These are phyloP conservation scores for Procavia capensis DNA, from an alignment of 2,113 vertebrate species.

Conservation along the genomic window DNA sequence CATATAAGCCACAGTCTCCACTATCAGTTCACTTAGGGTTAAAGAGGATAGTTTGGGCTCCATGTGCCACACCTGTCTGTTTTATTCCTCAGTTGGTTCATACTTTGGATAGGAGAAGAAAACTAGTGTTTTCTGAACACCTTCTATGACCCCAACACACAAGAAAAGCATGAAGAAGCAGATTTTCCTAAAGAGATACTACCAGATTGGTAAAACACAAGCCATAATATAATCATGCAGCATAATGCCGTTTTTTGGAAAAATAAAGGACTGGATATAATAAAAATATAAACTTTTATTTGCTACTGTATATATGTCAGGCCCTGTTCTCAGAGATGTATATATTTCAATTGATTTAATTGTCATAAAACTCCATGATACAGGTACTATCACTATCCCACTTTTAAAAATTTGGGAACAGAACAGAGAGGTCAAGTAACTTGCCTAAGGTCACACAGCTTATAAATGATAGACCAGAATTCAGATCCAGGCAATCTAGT, in stretches of 20 bases:
- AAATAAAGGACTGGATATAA: not conserved
- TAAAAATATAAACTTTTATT: slow-evolving; percentile 6
- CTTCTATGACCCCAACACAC: not conserved
- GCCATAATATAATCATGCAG: not conserved
- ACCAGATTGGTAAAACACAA: not conserved
- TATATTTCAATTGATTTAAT: not conserved
- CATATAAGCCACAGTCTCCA: not conserved
- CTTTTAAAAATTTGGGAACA: not conserved
- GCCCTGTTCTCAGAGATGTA: not conserved
- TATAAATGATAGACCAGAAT: not conserved
- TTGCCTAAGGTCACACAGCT: not conserved
- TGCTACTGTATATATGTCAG: not conserved
- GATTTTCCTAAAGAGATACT: not conserved
- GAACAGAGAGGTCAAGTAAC: not conserved
- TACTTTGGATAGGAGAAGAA: not conserved
- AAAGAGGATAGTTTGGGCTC: not conserved
- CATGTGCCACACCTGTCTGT: not conserved
- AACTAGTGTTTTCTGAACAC: not conserved
- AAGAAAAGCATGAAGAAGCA: not conserved
- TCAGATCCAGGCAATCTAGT: not conserved
- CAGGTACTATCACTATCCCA: not conserved
- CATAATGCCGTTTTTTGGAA: not conserved
- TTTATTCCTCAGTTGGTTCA: not conserved
- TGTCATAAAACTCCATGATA: not conserved
- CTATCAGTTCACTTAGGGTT: not conserved